Evolutionary conservation across 2,113 vertebrate species (phyloP).

Genomic region (Paralichthys olivaceus): DNA sequence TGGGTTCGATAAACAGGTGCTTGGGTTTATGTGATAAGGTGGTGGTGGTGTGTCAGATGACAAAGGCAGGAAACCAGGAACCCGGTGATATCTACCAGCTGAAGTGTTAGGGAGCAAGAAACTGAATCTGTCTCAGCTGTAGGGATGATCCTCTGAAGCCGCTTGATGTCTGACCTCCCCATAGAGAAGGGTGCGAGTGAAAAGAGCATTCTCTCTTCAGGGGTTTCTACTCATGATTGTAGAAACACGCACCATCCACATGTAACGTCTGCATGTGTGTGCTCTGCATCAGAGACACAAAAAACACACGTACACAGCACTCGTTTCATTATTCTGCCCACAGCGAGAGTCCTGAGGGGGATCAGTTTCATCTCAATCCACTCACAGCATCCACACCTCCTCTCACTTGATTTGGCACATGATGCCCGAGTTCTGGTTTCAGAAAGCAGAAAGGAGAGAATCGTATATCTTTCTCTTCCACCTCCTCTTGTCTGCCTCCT

Average conservation of each 20-base stretch:
- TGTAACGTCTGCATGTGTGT: neutral
- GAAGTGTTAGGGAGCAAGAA: neutral
- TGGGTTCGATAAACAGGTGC: too few relatives aligned
- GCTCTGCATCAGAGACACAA: constrained; percentile 14
- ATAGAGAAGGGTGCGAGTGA: neutral
- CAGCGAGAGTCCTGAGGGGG: constrained; percentile 26
- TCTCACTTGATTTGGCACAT: constrained; percentile 24
- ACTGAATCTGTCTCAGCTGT: neutral
- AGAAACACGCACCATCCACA: neutral
- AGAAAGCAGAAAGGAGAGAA: neutral
- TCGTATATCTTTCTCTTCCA: neutral
- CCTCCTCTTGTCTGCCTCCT: neutral
- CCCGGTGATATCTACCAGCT: too few relatives aligned
- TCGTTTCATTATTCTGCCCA: constrained; percentile 46
- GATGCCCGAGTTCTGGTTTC: neutral
- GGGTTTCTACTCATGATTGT: neutral
- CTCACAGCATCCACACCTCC: constrained; percentile 20
- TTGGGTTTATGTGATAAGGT: too few relatives aligned
- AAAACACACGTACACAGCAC: constrained; percentile 41
- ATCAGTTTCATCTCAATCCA: constrained; percentile 51
- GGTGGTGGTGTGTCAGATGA: too few relatives aligned
- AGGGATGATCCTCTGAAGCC: constrained; percentile 13
- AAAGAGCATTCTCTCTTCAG: constrained; percentile 19
- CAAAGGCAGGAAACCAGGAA: too few relatives aligned
- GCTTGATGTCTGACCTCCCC: constrained; percentile 34